Evolutionary conservation across 2,888 invertebrate genomes (phyloP), one percentile per base, ranked within the genome.

Genomic region (Rhodophaea formosa): DNA sequence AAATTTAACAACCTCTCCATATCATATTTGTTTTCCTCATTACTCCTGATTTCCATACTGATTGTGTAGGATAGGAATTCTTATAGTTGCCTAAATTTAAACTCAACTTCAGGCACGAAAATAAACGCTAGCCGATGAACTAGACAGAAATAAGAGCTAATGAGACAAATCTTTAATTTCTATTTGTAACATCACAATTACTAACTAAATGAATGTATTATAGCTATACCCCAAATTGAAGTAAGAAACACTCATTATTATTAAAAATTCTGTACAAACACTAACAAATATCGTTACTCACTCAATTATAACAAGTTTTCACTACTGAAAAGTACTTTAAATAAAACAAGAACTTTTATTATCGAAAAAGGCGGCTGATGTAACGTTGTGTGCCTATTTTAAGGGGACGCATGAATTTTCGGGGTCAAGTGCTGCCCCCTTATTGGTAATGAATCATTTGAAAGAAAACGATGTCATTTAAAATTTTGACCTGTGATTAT

Each of bases 191-290:
- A 8, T 32, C 49, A 49, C 32, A 49, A 49, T 49, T 32, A 51
- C 35, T 51, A 17, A 35, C 51, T 51, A 51, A 51, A 51, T 35
- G 17, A 51, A 51, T 35, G 51, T 15, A 16, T 23, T 23, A 23
- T 35, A 10, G 7, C 5, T 51, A 10, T 16, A 51, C 51, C 51
- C 16, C 51, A 51, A 35, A 51, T 35, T 3, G 15, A 16, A 7
- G 32, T 12, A 35, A 1, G 51, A 39, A 16, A 35, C 51, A 14
- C 29, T 14, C 30, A 51, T 35, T 51, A 51, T 51, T 35, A 51
- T 35, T 51, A 51, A 51, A 49, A 51, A 51, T 51, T 51, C 32
- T 51, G 51, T 51, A 51, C 51, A 51, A 51, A 51, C 51, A 49
- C 32, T 32, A 49, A 49, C 49, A 35, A 51, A 51, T 39, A 35